Evolutionary conservation across 2,113 vertebrate species (phyloP).

Genomic region (Tragelaphus strepsiceros): DNA sequence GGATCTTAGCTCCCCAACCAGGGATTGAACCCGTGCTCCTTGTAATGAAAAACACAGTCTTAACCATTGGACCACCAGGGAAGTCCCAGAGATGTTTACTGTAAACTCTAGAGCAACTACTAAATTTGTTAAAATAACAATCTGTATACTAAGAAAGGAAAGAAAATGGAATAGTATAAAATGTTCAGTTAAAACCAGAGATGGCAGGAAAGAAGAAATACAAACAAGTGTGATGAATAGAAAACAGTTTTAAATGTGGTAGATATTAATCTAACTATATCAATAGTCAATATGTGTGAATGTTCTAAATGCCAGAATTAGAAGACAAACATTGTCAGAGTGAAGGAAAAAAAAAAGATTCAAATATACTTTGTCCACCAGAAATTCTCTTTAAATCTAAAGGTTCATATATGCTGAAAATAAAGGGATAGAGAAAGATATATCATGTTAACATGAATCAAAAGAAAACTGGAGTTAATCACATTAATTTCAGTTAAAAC

Average conservation of each 20-base stretch:
- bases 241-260: not conserved
- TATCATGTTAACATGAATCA: not conserved
- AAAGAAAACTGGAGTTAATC: not conserved
- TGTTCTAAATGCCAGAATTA: not conserved
- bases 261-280: not conserved
- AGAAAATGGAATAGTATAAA: not conserved
- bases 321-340: not conserved
- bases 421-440: not conserved
- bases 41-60: not conserved
- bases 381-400: conserved; percentile 10
- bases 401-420: not conserved
- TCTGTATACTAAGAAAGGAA: not conserved
- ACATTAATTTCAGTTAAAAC: not conserved
- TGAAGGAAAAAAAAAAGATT: not conserved
- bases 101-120: not conserved
- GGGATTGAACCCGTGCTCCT: not conserved
- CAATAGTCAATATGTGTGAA: not conserved
- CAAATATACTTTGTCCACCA: not conserved
- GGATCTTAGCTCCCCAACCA: not conserved
- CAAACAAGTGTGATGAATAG: not conserved
- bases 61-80: not conserved
- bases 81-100: not conserved
- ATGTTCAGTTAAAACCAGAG: not conserved
- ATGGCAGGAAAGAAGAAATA: not conserved
- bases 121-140: not conserved